Evolutionary conservation across 1,140 invertebrate genomes (phyloP).

Genomic region (Galleria mellonella): DNA sequence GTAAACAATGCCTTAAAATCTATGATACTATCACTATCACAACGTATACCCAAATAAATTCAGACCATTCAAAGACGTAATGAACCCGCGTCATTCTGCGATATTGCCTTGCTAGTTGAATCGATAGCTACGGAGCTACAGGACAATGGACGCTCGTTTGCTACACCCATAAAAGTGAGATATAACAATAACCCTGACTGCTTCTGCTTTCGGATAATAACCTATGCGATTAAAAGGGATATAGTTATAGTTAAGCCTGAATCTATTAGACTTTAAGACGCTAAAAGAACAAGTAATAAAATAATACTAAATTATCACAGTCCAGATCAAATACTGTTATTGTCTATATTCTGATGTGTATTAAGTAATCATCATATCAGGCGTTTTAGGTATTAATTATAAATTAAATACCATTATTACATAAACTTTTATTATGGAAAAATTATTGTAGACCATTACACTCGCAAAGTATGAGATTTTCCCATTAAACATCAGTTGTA

Average conservation of each 20-base stretch:
- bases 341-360: too few species aligned
- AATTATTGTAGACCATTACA: too few species aligned
- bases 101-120: slow-evolving; percentile 56
- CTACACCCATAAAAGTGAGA: slow-evolving; percentile 56
- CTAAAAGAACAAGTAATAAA: slow-evolving; percentile 1
- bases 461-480: too few species aligned
- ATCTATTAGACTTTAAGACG: slow-evolving; percentile 21
- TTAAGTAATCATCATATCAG: too few species aligned
- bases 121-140: slow-evolving; percentile 29
- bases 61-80: slow-evolving; percentile 46
- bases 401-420: too few species aligned
- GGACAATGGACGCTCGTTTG: slow-evolving; percentile 58
- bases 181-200: slow-evolving; percentile 48
- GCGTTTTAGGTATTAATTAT: too few species aligned
- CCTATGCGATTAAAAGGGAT: slow-evolving; percentile 19
- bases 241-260: slow-evolving; percentile 36
- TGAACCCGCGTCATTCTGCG: slow-evolving; percentile 21
- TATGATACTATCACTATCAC: too few species aligned
- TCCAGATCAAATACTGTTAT: background rate
- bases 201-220: slow-evolving; percentile 31
- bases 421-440: too few species aligned
- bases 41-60: slow-evolving; percentile 8
- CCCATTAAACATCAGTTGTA: too few species aligned
- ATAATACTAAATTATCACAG: background rate
- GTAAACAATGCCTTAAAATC: too few species aligned